phyloP scores from a whole-genome alignment of 2,113 vertebrate genomes.

The Chlamydotis undulata region DNA sequence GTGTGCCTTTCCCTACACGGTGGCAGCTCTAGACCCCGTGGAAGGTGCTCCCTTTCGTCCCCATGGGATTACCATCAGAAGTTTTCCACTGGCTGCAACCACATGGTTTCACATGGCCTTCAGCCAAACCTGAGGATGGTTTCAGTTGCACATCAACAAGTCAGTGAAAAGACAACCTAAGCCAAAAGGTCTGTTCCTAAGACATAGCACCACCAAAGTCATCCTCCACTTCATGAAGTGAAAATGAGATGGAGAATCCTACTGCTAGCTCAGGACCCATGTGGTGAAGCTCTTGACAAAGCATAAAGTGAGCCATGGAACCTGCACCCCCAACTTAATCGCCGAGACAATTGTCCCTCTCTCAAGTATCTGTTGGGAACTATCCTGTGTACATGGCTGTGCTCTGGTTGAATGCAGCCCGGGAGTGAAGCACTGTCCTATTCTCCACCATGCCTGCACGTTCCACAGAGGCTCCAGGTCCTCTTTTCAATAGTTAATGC shows the following conservation, averaged over 20 bases:
- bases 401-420: not conserved
- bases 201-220: not conserved
- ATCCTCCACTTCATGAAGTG: not conserved
- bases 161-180: not conserved
- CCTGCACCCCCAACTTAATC: not conserved
- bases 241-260: not conserved
- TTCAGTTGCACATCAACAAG: not conserved
- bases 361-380: not conserved
- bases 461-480: not conserved
- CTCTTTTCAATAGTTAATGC: not conserved
- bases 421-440: not conserved
- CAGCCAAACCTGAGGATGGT: not conserved
- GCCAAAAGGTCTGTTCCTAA: not conserved
- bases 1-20: accelerated
- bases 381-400: not conserved
- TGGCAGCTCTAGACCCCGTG: not conserved
- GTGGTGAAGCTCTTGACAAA: not conserved
- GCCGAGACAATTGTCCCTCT: accelerated
- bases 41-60: not conserved
- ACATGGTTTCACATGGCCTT: not conserved
- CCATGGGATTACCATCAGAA: not conserved
- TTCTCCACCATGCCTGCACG: not conserved
- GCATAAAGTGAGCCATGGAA: not conserved
- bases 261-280: accelerated
- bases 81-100: not conserved